Percentiles rank a stretch among this genome's conserved stretches.
Evolutionary conservation across 1,140 invertebrate species (phyloP).

Genomic region (Lordiphosa collinella): DNA sequence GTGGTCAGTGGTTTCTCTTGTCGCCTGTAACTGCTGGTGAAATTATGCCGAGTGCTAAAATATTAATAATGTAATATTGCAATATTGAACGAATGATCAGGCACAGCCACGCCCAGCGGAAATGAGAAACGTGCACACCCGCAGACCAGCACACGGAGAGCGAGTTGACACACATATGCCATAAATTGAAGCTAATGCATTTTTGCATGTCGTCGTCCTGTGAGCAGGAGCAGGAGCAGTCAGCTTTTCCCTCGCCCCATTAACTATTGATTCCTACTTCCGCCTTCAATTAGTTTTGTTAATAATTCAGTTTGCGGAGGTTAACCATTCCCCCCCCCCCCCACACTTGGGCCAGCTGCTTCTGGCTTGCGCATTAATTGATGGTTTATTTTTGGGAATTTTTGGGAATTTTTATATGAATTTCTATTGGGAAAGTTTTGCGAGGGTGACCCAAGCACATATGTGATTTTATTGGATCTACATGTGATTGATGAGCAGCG

Average conservation of each 20-base stretch:
- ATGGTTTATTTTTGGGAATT: constrained; percentile 20
- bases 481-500: constrained; percentile 43
- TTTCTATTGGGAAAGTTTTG: constrained; percentile 5
- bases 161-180: constrained; percentile 7
- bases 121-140: constrained; percentile 19
- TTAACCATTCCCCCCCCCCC: constrained; percentile 2
- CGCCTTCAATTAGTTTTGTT: constrained; percentile 62
- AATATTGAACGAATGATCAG: constrained; percentile 37
- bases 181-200: constrained; percentile 64
- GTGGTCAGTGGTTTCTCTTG: constrained; percentile 17
- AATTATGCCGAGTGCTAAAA: constrained; percentile 51
- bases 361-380: constrained; percentile 8
- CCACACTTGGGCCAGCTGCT: background rate
- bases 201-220: constrained; percentile 47
- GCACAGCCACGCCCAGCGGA: constrained; percentile 36
- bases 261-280: constrained; percentile 45
- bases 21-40: constrained; percentile 34
- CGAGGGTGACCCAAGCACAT: constrained; percentile 29
- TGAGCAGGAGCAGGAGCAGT: background rate
- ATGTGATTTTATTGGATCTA: constrained; percentile 53
- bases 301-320: constrained; percentile 45
- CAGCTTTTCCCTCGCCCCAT: constrained; percentile 18
- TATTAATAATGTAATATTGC: constrained; percentile 68
- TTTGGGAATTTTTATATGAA: constrained; percentile 16
- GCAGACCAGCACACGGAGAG: too few relatives aligned